Evolutionary conservation across 2,113 vertebrate species (phyloP).

Genomic region (Egretta garzetta): DNA sequence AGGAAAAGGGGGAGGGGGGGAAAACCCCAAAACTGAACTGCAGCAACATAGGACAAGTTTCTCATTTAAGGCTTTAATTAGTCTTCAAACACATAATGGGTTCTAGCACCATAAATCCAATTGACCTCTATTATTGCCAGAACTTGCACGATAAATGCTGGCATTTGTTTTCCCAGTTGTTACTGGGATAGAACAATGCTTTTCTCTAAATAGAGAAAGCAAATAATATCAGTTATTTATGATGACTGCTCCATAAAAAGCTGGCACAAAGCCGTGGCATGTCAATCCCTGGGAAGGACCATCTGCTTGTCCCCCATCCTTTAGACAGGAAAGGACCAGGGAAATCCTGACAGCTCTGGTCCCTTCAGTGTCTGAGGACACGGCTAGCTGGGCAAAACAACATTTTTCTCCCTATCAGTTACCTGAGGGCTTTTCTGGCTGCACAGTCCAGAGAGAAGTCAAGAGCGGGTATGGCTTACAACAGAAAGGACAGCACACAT

Average conservation of each 20-base stretch:
- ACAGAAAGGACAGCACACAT: background rate
- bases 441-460: background rate
- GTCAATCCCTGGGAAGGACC: background rate
- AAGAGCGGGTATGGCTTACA: background rate
- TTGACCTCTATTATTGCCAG: constrained; percentile 62
- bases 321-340: background rate
- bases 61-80: constrained; percentile 62
- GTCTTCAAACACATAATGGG: constrained; percentile 58
- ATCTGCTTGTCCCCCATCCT: background rate
- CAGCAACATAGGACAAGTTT: constrained; percentile 48
- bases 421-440: background rate
- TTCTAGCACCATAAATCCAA: constrained; percentile 58
- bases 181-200: constrained; percentile 23
- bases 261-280: background rate
- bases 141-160: constrained; percentile 28
- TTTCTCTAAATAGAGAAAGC: background rate
- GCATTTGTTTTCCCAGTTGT: constrained; percentile 45
- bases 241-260: background rate
- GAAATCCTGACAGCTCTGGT: background rate
- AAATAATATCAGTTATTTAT: constrained; percentile 25
- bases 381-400: background rate
- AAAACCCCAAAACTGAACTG: background rate
- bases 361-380: background rate
- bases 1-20: background rate
- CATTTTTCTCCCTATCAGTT: background rate